Percentiles rank a stretch among this genome's conserved stretches.
phyloP scores from a whole-genome alignment of 2,113 vertebrate genomes.

The Nesoenas mayeri region DNA sequence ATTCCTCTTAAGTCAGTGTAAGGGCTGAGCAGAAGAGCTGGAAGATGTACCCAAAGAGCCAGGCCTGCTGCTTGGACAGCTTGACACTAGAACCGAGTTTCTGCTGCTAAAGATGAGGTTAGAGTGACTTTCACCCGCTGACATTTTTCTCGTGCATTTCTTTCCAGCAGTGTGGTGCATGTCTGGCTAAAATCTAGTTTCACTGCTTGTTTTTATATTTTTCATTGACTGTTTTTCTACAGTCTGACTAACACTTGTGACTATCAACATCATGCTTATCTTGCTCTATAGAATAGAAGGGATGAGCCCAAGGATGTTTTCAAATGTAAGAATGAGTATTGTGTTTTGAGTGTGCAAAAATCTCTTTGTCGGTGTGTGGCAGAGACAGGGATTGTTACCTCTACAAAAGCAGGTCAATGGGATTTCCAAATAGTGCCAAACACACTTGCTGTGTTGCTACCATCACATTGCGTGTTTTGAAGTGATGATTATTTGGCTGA shows the following conservation, averaged over 20 bases:
- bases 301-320: neutral
- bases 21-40: neutral
- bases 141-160: neutral
- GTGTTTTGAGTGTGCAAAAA: neutral
- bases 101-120: neutral
- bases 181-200: neutral
- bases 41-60: neutral
- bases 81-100: neutral
- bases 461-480: neutral
- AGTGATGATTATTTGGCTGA: neutral
- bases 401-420: neutral
- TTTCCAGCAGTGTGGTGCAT: neutral
- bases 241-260: neutral
- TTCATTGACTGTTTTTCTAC: neutral
- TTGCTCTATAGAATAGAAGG: neutral
- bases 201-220: neutral
- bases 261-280: neutral
- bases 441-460: rapidly evolving
- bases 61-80: neutral
- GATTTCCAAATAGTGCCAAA: neutral
- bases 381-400: neutral
- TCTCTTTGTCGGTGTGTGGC: neutral
- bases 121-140: neutral
- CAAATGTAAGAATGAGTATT: neutral
- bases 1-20: neutral